Conservation (phyloP, 2,888 invertebrate genomes). For the Agrochola lota region DNA sequence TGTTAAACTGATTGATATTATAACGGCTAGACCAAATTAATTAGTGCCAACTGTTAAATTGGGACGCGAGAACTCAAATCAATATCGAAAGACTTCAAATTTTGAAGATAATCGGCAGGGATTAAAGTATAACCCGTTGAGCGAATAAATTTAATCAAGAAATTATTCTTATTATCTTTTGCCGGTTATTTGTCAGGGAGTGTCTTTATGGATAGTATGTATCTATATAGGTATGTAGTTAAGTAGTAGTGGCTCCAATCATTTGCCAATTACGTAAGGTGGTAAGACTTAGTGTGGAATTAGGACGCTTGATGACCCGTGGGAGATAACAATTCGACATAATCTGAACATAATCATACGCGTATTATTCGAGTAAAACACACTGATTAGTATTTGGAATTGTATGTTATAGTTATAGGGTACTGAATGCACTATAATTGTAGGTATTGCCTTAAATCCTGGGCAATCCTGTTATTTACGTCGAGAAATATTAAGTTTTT, state of each 20-base stretch:
- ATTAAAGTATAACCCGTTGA: constrained; percentile 18
- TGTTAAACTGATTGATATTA: constrained; percentile 25
- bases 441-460: no score
- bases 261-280: constrained; percentile 23
- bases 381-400: not conserved
- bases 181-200: constrained; percentile 3
- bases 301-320: constrained; percentile 17
- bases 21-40: constrained; percentile 14
- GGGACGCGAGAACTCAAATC: constrained; percentile 32
- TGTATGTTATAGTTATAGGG: not conserved
- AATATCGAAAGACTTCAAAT: constrained; percentile 39
- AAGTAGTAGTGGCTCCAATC: constrained; percentile 19
- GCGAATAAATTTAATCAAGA: constrained; percentile 28
- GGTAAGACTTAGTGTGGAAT: constrained; percentile 27
- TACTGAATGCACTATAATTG: not conserved
- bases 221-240: not conserved
- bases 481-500: constrained; percentile 11
- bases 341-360: constrained; percentile 7
- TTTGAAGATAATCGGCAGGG: constrained; percentile 28
- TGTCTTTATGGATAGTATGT: not conserved
- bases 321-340: constrained; percentile 8
- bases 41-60: constrained; percentile 23
- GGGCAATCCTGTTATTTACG: constrained; percentile 6
- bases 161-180: constrained; percentile 10
- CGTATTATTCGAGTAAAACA: not conserved